Evolutionary conservation across 1,140 invertebrate genomes (phyloP), one percentile per base, ranked within the genome.

Genomic region (Rhysida immarginata): DNA sequence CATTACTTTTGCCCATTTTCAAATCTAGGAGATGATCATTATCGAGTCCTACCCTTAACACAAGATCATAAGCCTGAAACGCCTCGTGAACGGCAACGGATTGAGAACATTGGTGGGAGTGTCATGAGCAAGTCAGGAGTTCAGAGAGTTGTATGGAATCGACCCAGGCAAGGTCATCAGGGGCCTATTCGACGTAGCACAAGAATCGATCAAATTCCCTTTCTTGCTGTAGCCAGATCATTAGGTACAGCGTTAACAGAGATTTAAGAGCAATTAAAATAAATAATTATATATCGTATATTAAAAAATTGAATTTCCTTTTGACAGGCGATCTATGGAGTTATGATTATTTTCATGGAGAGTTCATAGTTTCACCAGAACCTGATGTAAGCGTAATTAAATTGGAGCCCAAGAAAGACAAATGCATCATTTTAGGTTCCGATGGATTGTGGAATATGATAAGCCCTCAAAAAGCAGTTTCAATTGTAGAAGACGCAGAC

Each of bases 401-500:
- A 46, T 83, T 97, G 56, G 85, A 96, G 71, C 82, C 87, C 0
- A 77, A 76, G 18, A 70, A 71, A 61, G 82, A 79, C 67, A 81
- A 86, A 62, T 97, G 92, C 74, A 75, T 98, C 1, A 87, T 98
- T 55, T 85, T 97, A 63, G 95, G 88, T 55, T 95, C 91, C 1
- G 95, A 98, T 73, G 95, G 95, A 2, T 71, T 97, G 13, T 97
- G 91, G 87, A 97, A 98, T 70, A 92, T 97, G 81, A 69, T 97
- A 42, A 82, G 80, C 2, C 77, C 90, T 0, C 77, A 84, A 63
- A 79, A 81, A 61, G 87, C 90, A n/a, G 87, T 96, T 2, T 76
- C 81, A 45, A 78, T 87, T 59, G 91, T 96, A 2, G 81, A 87
- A 61, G 76, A 78, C 29, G 83, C 85, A 11, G 87, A 90, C 67